Conservation (phyloP, 2,113 vertebrate genomes). For the Equus przewalskii region DNA sequence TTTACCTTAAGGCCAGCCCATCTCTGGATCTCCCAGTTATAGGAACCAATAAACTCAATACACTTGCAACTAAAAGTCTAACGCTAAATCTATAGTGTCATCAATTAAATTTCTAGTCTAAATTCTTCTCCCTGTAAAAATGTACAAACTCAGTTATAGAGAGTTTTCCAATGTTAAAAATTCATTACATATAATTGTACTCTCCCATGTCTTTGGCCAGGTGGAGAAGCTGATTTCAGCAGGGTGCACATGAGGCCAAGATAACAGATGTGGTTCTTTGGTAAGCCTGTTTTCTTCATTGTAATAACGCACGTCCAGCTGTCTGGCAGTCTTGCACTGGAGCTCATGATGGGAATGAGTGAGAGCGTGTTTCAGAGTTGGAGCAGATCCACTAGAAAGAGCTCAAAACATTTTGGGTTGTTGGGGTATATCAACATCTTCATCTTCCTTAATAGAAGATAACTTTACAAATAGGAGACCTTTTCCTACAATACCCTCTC, state of each 20-base stretch:
- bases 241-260: constrained; percentile 1
- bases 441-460: constrained; percentile 24
- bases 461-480: not conserved
- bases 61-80: not conserved
- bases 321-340: constrained; percentile 47
- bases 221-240: constrained; percentile 24
- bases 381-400: not conserved
- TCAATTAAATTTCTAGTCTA: not conserved
- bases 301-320: not conserved
- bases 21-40: not conserved
- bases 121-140: not conserved
- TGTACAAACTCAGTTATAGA: not conserved
- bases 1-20: not conserved
- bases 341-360: constrained; percentile 29
- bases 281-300: not conserved
- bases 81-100: not conserved
- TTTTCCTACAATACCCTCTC: not conserved
- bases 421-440: not conserved
- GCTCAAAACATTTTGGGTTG: not conserved
- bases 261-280: constrained; percentile 58
- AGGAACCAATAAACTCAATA: not conserved
- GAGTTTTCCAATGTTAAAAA: constrained; percentile 38
- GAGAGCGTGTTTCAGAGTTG: not conserved
- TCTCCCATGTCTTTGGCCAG: not conserved
- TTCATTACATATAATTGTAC: not conserved